phyloP scores from a whole-genome alignment of 2,797 vertebrate species.

The Gymnopithys bicolor region DNA sequence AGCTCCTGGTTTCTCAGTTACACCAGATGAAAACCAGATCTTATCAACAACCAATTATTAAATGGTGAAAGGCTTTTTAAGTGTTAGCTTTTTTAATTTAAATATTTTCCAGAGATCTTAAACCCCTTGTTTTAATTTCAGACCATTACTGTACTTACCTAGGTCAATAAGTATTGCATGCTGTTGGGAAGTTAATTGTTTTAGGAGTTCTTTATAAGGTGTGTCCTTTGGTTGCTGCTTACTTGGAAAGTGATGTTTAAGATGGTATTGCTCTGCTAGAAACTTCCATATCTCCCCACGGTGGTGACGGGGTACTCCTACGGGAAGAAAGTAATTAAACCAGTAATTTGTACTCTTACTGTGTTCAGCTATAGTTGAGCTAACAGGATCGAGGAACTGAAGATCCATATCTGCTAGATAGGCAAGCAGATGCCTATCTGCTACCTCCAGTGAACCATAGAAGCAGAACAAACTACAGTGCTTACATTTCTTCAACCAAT shows the following conservation, averaged over 20 bases:
- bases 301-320: slow-evolving; percentile 93
- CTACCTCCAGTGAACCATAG: not conserved
- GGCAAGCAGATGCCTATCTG: not conserved
- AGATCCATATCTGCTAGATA: not conserved
- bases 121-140: not conserved
- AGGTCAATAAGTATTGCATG: slow-evolving; percentile 97
- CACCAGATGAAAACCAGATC: not conserved
- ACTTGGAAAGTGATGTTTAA: slow-evolving; percentile 84
- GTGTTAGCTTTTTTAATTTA: not conserved
- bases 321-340: not conserved
- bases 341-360: not conserved
- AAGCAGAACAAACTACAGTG: not conserved
- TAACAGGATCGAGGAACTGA: not conserved
- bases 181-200: slow-evolving; percentile 94
- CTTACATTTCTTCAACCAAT: not conserved
- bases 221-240: slow-evolving; percentile 84
- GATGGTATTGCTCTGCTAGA: slow-evolving; percentile 91
- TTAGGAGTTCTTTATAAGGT: slow-evolving; percentile 94
- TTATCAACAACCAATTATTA: not conserved
- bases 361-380: not conserved
- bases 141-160: slow-evolving; percentile 78
- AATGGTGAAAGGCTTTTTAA: not conserved
- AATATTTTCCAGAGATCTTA: not conserved
- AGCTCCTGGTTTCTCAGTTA: not conserved
- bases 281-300: slow-evolving; percentile 98